Percentiles rank a stretch among this genome's conserved stretches.
Evolutionary conservation across 2,113 vertebrate genomes (phyloP).

Genomic region (Dolichallabes microphthalmus): DNA sequence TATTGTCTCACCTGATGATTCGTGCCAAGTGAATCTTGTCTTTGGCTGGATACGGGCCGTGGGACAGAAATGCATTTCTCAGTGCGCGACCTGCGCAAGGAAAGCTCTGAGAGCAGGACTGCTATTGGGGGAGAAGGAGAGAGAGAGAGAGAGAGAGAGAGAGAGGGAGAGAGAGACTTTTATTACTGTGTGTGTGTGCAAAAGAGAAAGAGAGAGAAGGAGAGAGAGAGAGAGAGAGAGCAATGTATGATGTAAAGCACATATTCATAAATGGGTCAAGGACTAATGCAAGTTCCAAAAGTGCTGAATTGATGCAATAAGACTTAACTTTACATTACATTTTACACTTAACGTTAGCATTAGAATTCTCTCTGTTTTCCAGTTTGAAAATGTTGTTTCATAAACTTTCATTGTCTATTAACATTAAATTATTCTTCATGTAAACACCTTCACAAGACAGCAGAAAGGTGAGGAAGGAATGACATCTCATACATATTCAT

Average conservation of each 20-base stretch:
- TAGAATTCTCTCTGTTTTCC: not conserved
- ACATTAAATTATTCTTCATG: not conserved
- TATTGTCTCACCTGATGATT: slow-evolving; percentile 74
- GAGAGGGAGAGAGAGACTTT: too few species aligned
- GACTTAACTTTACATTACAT: too few species aligned
- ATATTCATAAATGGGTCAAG: slow-evolving; percentile 9
- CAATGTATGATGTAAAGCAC: not conserved
- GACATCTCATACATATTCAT: not conserved
- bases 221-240: not conserved
- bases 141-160: slow-evolving; percentile 44
- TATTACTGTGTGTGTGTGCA: too few species aligned
- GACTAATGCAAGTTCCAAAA: not conserved
- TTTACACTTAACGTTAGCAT: not conserved
- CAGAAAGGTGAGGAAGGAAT: not conserved
- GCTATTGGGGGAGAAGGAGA: slow-evolving; percentile 62
- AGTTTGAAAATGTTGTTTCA: not conserved
- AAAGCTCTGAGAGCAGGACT: slow-evolving; percentile 93
- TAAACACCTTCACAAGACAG: not conserved
- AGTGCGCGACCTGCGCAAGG: slow-evolving; percentile 89
- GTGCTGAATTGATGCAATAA: not conserved
- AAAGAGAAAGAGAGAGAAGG: not conserved
- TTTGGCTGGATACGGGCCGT: slow-evolving; percentile 91
- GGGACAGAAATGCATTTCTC: slow-evolving; percentile 88
- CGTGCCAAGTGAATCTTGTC: slow-evolving; percentile 93
- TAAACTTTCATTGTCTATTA: not conserved